Conservation (phyloP, 2,113 vertebrate genomes). For the Ornithorhynchus anatinus region DNA sequence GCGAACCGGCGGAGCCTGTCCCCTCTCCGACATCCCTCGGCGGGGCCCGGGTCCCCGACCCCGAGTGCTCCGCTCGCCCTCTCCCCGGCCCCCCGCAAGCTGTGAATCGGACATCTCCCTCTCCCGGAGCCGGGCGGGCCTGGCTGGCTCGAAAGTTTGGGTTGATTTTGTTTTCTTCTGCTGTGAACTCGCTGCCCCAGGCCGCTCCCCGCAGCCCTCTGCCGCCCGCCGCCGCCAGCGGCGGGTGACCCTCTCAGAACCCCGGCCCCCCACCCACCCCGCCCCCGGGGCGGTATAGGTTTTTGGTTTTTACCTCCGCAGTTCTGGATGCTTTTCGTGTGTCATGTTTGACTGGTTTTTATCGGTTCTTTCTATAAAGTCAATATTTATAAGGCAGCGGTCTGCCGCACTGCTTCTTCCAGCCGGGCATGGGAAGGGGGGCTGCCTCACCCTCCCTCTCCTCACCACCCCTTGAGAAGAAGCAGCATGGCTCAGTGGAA, state of each 20-base stretch:
- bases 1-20: too few species aligned
- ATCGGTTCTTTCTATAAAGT: conserved; percentile 64
- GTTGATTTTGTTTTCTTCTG: conserved; percentile 19
- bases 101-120: conserved; percentile 10
- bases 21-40: neutral
- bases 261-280: too few species aligned
- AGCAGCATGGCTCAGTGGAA: too few species aligned
- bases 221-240: too few species aligned
- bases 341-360: conserved; percentile 54
- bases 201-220: too few species aligned
- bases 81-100: conserved; percentile 7
- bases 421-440: too few species aligned
- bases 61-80: neutral
- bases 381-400: conserved; percentile 60
- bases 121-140: conserved; percentile 5
- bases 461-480: neutral
- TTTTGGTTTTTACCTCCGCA: conserved; percentile 10
- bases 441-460: too few species aligned
- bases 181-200: too few species aligned
- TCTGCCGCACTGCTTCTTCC: too few species aligned
- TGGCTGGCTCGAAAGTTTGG: conserved; percentile 10
- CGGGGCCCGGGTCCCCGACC: neutral
- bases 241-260: too few species aligned
- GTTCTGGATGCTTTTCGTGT: conserved; percentile 49
- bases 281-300: too few species aligned